A percentile compares a stretch with the other conserved stretches of the same genome.
These are phyloP conservation scores for Aphelenchoides bicaudatus DNA, from an alignment of 2,888 invertebrate species.

Conservation along the genomic window DNA sequence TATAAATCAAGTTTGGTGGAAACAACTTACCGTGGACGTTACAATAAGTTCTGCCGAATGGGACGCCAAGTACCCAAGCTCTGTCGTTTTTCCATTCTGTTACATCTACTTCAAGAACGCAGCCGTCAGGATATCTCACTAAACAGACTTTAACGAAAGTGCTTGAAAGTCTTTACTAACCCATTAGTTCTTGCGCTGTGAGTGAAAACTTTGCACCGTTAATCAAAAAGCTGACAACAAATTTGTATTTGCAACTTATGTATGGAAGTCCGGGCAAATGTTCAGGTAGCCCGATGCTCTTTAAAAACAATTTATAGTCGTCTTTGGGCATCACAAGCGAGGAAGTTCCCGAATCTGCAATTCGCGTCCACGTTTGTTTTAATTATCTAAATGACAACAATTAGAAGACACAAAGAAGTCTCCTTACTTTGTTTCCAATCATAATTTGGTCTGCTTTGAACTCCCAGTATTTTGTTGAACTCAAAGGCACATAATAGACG, in stretches of 20 bases:
- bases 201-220: neutral
- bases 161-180: neutral
- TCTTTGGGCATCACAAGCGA: slow-evolving; percentile 22
- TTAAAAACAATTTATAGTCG: slow-evolving; percentile 9
- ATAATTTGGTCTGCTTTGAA: slow-evolving; percentile 16
- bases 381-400: neutral
- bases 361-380: neutral
- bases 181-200: slow-evolving; percentile 23
- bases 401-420: slow-evolving; percentile 10
- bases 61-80: slow-evolving; percentile 19
- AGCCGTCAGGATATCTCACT: slow-evolving; percentile 17
- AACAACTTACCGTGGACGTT: slow-evolving; percentile 7
- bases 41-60: neutral
- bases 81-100: slow-evolving; percentile 13
- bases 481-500: slow-evolving; percentile 14
- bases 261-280: slow-evolving; percentile 7
- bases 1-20: no score
- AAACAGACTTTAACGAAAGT: neutral
- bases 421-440: neutral
- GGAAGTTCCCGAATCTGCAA: slow-evolving; percentile 17
- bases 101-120: slow-evolving; percentile 19
- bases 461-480: slow-evolving; percentile 19
- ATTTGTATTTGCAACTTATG: slow-evolving; percentile 4
- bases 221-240: neutral
- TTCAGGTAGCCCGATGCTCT: slow-evolving; percentile 29